Evolutionary conservation across 2,113 vertebrate genomes (phyloP).

Genomic region (Terrapene triunguis): DNA sequence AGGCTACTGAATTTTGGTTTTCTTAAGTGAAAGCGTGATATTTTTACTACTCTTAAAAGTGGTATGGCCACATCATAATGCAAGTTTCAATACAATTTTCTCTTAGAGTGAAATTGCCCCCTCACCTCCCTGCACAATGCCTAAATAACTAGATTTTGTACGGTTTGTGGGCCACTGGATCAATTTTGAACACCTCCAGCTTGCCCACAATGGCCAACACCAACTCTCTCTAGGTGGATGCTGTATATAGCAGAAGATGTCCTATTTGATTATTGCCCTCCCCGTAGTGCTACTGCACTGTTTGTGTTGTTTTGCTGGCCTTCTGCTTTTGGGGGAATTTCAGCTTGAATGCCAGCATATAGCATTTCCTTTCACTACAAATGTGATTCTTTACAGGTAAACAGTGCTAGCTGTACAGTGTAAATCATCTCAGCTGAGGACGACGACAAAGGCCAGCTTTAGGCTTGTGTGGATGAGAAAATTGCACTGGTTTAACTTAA

Average conservation of each 20-base stretch:
- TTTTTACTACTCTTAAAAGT: neutral
- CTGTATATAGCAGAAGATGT: neutral
- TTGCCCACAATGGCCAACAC: rapidly evolving
- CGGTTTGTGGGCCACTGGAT: neutral
- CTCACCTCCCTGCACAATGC: neutral
- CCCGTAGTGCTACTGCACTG: neutral
- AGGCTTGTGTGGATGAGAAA: neutral
- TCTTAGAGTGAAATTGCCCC: neutral
- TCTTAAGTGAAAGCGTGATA: neutral
- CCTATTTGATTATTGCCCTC: neutral
- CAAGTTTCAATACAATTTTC: neutral
- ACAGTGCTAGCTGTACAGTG: neutral
- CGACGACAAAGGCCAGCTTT: too few relatives aligned
- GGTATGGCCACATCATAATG: neutral
- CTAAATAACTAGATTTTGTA: neutral
- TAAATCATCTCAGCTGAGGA: neutral
- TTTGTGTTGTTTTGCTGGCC: neutral
- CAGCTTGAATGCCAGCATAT: neutral
- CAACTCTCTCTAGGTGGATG: neutral
- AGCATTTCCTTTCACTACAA: neutral
- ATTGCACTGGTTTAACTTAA: neutral
- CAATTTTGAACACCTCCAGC: neutral
- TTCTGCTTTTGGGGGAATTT: neutral
- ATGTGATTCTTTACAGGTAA: neutral
- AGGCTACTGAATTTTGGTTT: neutral